Percentiles rank a stretch among this genome's conserved stretches.
phyloP scores from a whole-genome alignment of 2,797 vertebrate species.

The Natrix natrix region DNA sequence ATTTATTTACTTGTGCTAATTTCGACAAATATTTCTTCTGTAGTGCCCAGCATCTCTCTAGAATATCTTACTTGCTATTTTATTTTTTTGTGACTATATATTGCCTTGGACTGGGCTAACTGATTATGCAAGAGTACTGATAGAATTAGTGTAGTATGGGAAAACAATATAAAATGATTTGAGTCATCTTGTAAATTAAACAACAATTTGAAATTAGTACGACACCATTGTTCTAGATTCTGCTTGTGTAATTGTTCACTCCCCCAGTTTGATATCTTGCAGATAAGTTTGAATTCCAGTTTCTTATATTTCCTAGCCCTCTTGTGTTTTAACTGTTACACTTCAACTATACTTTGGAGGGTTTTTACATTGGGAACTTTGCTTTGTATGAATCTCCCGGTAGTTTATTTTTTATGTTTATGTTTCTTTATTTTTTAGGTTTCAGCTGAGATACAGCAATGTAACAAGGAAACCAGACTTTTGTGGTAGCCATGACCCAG shows the following conservation, averaged over 20 bases:
- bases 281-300: neutral
- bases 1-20: neutral
- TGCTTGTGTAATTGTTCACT: neutral
- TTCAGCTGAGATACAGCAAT: constrained; percentile 77
- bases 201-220: neutral
- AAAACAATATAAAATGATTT: neutral
- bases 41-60: neutral
- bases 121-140: neutral
- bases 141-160: neutral
- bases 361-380: neutral
- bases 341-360: neutral
- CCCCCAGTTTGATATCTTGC: neutral
- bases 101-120: neutral
- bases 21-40: neutral
- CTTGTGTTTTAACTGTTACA: neutral
- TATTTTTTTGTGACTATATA: neutral
- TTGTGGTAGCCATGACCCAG: constrained; percentile 82
- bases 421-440: constrained; percentile 67
- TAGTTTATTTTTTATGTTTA: neutral
- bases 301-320: neutral
- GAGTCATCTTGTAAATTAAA: neutral
- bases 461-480: constrained; percentile 62
- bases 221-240: neutral
- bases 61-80: neutral
- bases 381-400: neutral